Percentiles rank a stretch among this genome's conserved stretches.
These are phyloP conservation scores for Diplolepis rosae DNA, from an alignment of 2,888 invertebrate species.

Conservation along the genomic window DNA sequence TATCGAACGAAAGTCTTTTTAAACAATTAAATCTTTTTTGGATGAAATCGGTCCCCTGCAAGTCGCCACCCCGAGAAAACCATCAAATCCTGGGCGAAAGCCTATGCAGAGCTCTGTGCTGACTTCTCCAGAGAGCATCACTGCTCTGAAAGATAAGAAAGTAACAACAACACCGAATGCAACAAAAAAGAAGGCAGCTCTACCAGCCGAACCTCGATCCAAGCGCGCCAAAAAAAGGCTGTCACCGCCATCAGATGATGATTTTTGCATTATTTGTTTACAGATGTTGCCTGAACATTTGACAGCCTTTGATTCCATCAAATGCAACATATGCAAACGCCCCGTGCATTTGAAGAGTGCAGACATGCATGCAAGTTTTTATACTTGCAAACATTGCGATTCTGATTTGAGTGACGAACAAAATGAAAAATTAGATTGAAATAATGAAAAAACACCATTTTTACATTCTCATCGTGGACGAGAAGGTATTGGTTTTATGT, in stretches of 20 bases:
- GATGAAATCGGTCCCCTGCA: not conserved
- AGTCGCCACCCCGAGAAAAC: not conserved
- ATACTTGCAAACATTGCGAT: not conserved
- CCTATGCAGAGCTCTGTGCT: not conserved
- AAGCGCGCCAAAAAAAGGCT: not conserved
- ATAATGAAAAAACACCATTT: too few relatives aligned
- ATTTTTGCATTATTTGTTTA: slow-evolving; percentile 15
- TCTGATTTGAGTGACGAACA: not conserved
- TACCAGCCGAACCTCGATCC: not conserved
- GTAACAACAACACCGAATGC: not conserved
- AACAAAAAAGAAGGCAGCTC: not conserved
- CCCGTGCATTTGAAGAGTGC: slow-evolving; percentile 2
- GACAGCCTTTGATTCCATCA: not conserved
- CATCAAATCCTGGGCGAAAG: not conserved
- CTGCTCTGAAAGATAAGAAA: too few relatives aligned
- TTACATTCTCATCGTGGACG: too few relatives aligned
- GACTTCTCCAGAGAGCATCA: too few relatives aligned
- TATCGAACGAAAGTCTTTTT: too few relatives aligned
- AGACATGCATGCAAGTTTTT: not conserved
- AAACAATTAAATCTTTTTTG: not conserved
- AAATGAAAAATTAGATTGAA: too few relatives aligned
- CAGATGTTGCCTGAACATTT: not conserved
- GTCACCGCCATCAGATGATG: not conserved
- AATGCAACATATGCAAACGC: slow-evolving; percentile 20
- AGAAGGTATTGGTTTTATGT: too few relatives aligned